Conservation (phyloP, 2,113 vertebrate genomes). For the Sebastes schlegelii region DNA sequence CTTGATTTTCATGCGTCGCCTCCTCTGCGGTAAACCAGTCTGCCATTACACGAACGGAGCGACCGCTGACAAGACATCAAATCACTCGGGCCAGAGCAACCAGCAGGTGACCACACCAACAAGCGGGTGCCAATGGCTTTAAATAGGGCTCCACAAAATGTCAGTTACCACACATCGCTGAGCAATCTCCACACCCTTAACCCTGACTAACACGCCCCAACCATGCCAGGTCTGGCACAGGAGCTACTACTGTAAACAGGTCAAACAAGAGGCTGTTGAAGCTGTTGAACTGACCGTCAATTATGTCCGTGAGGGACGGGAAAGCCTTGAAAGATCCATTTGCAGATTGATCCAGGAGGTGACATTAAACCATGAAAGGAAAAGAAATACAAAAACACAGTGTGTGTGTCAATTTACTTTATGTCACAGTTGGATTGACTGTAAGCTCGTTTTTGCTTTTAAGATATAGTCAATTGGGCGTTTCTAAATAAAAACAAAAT, state of each 20-base stretch:
- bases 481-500: background rate
- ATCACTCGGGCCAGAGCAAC: constrained; percentile 25
- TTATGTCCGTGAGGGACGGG: constrained; percentile 16
- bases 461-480: background rate
- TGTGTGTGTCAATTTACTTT: background rate
- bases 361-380: constrained; percentile 2
- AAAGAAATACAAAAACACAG: background rate
- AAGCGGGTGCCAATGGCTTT: constrained; percentile 41
- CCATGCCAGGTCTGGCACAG: constrained; percentile 15
- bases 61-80: constrained; percentile 40
- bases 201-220: constrained; percentile 18
- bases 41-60: constrained; percentile 13
- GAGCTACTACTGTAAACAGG: constrained; percentile 8
- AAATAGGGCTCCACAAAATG: constrained; percentile 66
- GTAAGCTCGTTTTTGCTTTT: background rate
- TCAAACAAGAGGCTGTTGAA: constrained; percentile 12
- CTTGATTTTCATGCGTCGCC: constrained; percentile 9
- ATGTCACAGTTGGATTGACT: background rate
- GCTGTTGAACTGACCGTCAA: constrained; percentile 31
- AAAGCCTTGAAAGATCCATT: constrained; percentile 15
- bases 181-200: constrained; percentile 40
- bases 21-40: constrained; percentile 32
- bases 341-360: background rate
- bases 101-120: constrained; percentile 53
- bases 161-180: constrained; percentile 62